A percentile compares a stretch with the other conserved stretches of the same genome.
Evolutionary conservation across 2,797 vertebrate genomes (phyloP).

Genomic region (Poecile montanus): DNA sequence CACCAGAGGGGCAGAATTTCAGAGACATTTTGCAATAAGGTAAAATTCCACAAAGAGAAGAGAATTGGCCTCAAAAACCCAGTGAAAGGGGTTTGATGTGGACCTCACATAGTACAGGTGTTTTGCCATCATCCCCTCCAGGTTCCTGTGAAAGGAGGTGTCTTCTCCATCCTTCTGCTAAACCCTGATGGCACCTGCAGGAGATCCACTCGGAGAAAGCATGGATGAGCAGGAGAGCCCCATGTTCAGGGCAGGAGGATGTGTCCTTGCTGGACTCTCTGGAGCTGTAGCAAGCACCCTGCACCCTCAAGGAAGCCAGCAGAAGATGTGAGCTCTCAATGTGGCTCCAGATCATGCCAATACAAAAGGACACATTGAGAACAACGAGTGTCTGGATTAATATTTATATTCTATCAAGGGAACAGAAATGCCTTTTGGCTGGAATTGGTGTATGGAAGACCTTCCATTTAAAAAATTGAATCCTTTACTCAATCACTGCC

Average conservation of each 20-base stretch:
- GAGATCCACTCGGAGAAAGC: fast-evolving
- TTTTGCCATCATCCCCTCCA: not conserved
- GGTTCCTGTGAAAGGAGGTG: not conserved
- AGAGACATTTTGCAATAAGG: not conserved
- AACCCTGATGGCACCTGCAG: not conserved
- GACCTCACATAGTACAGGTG: not conserved
- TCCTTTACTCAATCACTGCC: not conserved
- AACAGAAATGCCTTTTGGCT: slow-evolving; percentile 47
- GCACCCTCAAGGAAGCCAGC: not conserved
- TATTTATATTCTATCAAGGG: slow-evolving; percentile 38
- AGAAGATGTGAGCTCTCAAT: not conserved
- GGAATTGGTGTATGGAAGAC: not conserved
- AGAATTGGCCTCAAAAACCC: not conserved
- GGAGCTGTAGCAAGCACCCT: not conserved
- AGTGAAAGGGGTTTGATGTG: not conserved
- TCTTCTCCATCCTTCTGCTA: not conserved
- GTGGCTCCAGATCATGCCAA: not conserved
- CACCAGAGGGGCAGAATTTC: not conserved
- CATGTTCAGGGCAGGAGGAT: fast-evolving
- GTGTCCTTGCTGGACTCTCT: not conserved
- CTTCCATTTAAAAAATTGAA: slow-evolving; percentile 26
- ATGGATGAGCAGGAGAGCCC: not conserved
- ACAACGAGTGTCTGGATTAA: slow-evolving; percentile 21
- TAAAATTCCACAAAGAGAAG: not conserved
- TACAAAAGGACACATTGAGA: slow-evolving; percentile 16